Evolutionary conservation across 2,113 vertebrate genomes (phyloP), one percentile per base, ranked within the genome.

Genomic region (Xerus inauris): DNA sequence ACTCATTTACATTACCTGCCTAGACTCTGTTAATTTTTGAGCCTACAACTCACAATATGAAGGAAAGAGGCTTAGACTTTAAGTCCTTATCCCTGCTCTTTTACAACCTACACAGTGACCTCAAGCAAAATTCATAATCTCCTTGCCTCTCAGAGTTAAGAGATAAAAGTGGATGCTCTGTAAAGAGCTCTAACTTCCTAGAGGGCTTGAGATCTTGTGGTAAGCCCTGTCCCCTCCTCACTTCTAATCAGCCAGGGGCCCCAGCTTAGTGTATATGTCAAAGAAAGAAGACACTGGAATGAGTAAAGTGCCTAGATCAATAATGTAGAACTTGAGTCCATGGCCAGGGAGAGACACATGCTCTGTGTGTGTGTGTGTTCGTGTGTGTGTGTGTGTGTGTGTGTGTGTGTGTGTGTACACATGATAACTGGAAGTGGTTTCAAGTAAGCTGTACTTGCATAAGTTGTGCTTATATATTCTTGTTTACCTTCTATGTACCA

Each of bases 211-310:
- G 35, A 84, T 73, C 40, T 96, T 96, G 16, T 35, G 45, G 30
- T n/a, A 87, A 47, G 16, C 57, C 73, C 30, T 79, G 19, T 45
- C 42, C 57, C 38, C 30, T 64, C 24, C 84, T 28, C 28, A 6
- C 57, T 87, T 62, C 14, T 49, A 92, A 67, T 19, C 22, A 96
- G 69, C 51, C n/a, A 89, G 42, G 72, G 80, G 77, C 62, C 85
- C 72, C 30, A 90, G n/a, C 71, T 54, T 20, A 83, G 82, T 96
- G 57, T 98, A 35, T 87, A 75, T 97, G 79, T 97, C 95, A 87
- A 64, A 96, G 97, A 96, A 97, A 97, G 93, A 97, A 76, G 96
- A 98, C 51, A 94, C 95, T 97, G 91, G 88, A 97, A 89, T 92
- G 51, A 95, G 24, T 94, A 94, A 95, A 65, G 45, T 93, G 32